Evolutionary conservation across 2,888 invertebrate species (phyloP).

Genomic region (Chalcosyrphus nemorum): DNA sequence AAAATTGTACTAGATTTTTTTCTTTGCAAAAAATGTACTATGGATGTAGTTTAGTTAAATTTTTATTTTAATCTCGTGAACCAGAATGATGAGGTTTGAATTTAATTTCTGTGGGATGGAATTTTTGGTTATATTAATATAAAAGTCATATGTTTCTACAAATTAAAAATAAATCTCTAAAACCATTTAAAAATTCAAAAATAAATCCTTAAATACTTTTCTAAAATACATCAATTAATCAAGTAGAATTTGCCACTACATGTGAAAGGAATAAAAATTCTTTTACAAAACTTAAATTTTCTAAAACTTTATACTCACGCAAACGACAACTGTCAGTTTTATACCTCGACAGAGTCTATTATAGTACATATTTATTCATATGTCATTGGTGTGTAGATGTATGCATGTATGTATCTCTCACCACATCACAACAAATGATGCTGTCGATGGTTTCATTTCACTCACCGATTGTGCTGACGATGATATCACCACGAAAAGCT

Average conservation of each 20-base stretch:
- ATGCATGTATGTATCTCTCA: background rate
- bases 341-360: background rate
- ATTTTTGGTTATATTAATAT: too few species aligned
- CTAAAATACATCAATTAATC: background rate
- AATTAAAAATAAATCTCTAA: too few species aligned
- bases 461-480: background rate
- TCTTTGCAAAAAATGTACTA: too few species aligned
- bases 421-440: background rate
- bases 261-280: background rate
- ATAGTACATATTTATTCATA: background rate
- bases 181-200: too few species aligned
- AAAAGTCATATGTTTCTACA: too few species aligned
- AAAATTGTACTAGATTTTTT: too few species aligned
- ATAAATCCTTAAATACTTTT: too few species aligned
- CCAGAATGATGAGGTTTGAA: too few species aligned
- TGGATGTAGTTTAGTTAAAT: too few species aligned
- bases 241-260: background rate
- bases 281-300: background rate
- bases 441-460: background rate
- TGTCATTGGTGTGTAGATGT: background rate
- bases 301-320: background rate
- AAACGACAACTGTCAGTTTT: background rate
- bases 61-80: too few species aligned
- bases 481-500: constrained; percentile 13
- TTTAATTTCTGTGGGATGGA: too few species aligned